Evolutionary conservation across 2,797 vertebrate genomes (phyloP), one percentile per base, ranked within the genome.

Genomic region (Hyperoplus lanceolatus): DNA sequence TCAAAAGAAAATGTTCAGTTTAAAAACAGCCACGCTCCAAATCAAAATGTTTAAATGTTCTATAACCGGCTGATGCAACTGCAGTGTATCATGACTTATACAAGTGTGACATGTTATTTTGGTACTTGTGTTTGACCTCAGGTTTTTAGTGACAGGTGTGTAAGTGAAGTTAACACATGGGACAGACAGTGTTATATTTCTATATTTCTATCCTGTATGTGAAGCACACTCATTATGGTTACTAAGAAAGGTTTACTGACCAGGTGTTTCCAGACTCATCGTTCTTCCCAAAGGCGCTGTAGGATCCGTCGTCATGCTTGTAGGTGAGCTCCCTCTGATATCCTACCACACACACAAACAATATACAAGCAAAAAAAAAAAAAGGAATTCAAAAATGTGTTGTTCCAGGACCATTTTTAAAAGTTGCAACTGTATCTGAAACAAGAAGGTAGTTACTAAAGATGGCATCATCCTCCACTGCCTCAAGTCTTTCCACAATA

Each of bases 221-320:
- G 7, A 13, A 53, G 49, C 56, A 57, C 4, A 9, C 29, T 51
- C 15, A 15, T 16, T 21, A 38, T 21, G 39, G 29, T 15, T 13
- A 2, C 7, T 15, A 7, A 38, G 9, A 2, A 5, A 9, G 4
- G 13, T 21, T 55, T 54, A 90, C 96, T 95, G 76, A 98, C 97
- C 97, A 99, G 46, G 96, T 97, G 61, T 97, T 97, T 60, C 93
- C 96, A 68, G 86, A 75, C 0, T 39, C 62, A 18, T 87, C 89
- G 0, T 9, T 75, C 3, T 90, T 91, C 12, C 97, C 97, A 56
- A 98, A 98, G 7, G 97, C 96, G 10, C 97, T 98, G 9, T 97
- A 99, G 45, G 97, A 97, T 4, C 97, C 97, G 5, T 98, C 96
- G 0, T n/a, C 2, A 11, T 96, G 97, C 68, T 96, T 97, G 90